A percentile compares a stretch with the other conserved stretches of the same genome.
Conservation (phyloP, 2,888 invertebrate genomes). For the Heliconius aoede region DNA sequence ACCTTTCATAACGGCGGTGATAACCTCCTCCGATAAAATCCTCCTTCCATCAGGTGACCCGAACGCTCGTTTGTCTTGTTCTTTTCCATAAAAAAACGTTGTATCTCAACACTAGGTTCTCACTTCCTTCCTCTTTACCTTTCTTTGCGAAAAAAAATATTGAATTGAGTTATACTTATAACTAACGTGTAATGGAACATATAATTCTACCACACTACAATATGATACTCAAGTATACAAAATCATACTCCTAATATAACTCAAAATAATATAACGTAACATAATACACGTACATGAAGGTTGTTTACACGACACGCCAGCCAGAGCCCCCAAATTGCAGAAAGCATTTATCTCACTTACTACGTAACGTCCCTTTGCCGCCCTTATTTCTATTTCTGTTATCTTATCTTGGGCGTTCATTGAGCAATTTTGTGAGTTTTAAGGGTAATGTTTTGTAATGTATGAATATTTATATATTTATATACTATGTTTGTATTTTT, state of each 20-base stretch:
- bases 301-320: conserved; percentile 6
- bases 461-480: not conserved
- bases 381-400: conserved; percentile 18
- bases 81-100: too few relatives aligned
- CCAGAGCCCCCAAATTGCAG: conserved; percentile 15
- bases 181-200: not conserved
- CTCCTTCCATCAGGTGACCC: too few relatives aligned
- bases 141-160: too few relatives aligned
- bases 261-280: not conserved
- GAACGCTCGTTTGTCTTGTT: too few relatives aligned
- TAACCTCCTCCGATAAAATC: too few relatives aligned
- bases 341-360: conserved; percentile 24
- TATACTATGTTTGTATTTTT: not conserved
- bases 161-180: not conserved
- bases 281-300: conserved; percentile 5
- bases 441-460: not conserved
- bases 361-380: not conserved
- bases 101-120: not conserved
- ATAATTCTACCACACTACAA: not conserved
- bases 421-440: conserved; percentile 1
- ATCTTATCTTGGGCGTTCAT: conserved; percentile 2
- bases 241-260: not conserved
- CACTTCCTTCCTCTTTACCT: not conserved
- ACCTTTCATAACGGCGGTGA: too few relatives aligned
- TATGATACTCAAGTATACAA: not conserved